Percentiles rank a stretch among this genome's conserved stretches.
phyloP scores from a whole-genome alignment of 2,113 vertebrate species.

The Pogonocichla stellata region DNA sequence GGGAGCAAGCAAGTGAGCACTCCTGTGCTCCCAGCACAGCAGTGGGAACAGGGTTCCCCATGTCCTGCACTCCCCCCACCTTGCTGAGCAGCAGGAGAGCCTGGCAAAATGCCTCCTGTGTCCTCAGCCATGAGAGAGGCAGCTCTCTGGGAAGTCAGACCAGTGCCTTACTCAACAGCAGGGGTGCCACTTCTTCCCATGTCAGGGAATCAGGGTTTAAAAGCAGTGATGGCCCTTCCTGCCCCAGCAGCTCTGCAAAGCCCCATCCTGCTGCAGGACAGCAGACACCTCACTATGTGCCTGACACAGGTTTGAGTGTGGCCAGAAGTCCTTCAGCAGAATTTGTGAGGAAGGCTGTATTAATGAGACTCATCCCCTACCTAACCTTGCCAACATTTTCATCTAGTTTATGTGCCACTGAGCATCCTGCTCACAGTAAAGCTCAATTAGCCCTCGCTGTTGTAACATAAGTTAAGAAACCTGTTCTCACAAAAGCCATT shows the following conservation, averaged over 20 bases:
- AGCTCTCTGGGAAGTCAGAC: neutral
- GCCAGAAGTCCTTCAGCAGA: neutral
- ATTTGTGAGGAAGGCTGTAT: neutral
- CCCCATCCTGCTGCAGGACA: neutral
- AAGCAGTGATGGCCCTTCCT: neutral
- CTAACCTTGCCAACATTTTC: neutral
- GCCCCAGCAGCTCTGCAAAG: neutral
- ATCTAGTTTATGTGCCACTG: neutral
- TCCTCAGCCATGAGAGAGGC: neutral
- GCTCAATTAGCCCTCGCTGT: neutral
- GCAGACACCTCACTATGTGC: neutral
- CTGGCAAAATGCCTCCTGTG: neutral
- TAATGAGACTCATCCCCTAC: neutral
- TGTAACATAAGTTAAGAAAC: conserved; percentile 33
- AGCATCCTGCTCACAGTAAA: neutral
- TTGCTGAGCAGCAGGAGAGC: neutral
- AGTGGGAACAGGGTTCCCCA: neutral
- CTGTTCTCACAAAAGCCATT: neutral
- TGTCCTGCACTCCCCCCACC: neutral
- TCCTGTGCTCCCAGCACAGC: neutral
- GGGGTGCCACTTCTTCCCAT: neutral
- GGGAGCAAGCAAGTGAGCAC: neutral
- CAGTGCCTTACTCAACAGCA: neutral
- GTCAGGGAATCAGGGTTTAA: neutral
- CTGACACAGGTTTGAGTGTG: neutral